Conservation (phyloP, 2,113 vertebrate genomes). For the Hippocampus guttulatus region DNA sequence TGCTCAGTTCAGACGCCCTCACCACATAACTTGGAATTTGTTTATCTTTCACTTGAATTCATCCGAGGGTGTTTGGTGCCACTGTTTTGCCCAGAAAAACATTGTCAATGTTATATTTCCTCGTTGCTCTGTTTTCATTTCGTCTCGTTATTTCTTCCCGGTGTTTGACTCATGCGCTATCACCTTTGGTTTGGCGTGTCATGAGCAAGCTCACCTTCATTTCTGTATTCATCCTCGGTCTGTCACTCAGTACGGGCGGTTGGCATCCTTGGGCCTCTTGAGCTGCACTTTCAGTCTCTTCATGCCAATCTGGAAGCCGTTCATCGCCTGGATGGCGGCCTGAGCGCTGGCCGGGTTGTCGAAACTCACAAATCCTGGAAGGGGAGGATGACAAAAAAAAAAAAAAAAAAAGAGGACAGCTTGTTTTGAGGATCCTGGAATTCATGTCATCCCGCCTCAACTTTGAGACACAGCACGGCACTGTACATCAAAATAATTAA, state of each 20-base stretch:
- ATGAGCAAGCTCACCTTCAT: conserved; percentile 48
- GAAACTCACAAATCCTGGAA: conserved; percentile 82
- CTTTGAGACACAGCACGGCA: neutral
- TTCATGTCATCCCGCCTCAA: conserved; percentile 7
- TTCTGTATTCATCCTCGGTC: conserved; percentile 25
- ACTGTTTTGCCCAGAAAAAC: neutral
- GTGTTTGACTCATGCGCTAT: conserved; percentile 20
- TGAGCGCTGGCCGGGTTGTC: conserved; percentile 90
- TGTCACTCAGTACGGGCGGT: conserved; percentile 79
- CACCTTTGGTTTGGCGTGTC: conserved; percentile 15
- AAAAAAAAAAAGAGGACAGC: neutral
- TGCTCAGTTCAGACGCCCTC: no score
- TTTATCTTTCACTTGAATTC: no score
- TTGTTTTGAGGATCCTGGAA: neutral
- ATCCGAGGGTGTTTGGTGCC: neutral
- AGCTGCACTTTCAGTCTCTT: conserved; percentile 92
- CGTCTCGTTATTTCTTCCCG: conserved; percentile 10
- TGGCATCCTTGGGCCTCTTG: conserved; percentile 89
- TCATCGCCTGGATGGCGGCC: conserved; percentile 91
- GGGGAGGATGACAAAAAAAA: no score
- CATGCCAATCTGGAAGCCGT: conserved; percentile 92
- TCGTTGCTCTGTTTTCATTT: neutral
- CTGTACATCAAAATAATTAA: conserved; percentile 11
- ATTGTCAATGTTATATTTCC: no score
- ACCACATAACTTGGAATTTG: no score